phyloP scores from a whole-genome alignment of 1,140 invertebrate species.

The Orchestia grillus region DNA sequence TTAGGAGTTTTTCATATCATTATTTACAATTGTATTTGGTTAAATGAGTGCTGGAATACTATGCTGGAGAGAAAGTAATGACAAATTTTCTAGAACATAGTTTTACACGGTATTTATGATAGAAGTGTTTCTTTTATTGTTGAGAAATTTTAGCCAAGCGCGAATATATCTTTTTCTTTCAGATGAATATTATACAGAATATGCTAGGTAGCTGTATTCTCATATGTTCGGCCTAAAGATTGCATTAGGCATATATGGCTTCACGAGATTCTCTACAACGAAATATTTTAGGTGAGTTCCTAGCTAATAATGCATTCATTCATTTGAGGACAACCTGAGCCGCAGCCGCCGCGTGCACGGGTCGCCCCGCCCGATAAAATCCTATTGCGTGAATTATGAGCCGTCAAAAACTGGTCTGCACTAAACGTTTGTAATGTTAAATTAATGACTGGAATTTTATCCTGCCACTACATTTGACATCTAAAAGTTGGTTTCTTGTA shows the following conservation, averaged over 20 bases:
- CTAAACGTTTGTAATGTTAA: no score
- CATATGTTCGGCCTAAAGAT: background rate
- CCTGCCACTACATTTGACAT: no score
- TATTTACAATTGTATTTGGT: background rate
- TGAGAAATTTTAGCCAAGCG: background rate
- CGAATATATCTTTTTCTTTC: background rate
- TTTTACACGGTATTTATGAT: background rate
- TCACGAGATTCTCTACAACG: background rate
- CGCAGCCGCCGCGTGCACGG: no score
- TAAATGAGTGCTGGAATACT: background rate
- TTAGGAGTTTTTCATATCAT: background rate
- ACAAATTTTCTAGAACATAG: background rate
- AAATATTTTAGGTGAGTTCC: background rate
- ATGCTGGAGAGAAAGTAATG: background rate
- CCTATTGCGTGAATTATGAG: background rate
- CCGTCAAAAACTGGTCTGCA: background rate
- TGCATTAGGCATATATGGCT: background rate
- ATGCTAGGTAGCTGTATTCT: background rate
- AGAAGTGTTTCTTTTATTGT: no score
- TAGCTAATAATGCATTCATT: background rate
- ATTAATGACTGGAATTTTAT: no score
- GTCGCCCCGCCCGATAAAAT: background rate
- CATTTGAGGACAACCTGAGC: background rate
- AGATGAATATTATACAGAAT: background rate
- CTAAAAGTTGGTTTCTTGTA: no score